Evolutionary conservation across 2,797 vertebrate species (phyloP), one percentile per base, ranked within the genome.

Genomic region (Platyrinchus mystaceus): DNA sequence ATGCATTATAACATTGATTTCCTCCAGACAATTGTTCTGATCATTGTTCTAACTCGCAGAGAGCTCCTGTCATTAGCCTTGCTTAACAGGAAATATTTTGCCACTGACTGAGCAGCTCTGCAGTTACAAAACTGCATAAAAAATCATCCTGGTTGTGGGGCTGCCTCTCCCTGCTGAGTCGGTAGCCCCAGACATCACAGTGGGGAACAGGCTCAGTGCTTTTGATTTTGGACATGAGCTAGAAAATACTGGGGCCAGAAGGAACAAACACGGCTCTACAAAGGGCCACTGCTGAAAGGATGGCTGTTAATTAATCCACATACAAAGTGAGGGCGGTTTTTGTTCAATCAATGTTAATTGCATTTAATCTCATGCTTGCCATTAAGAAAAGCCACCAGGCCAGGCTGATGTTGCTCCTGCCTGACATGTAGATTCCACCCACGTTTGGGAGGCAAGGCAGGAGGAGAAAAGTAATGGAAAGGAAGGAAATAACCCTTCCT

Each of bases 1-100:
- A 92, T 90, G 93, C 95, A 93, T 96, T 95, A 77, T 92, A 93
- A 87, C 94, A 92, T 81, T 87, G 90, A 96, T 97, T 97, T 96
- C 86, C 92, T 83, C 93, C 84, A 83, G 92, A 95, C 96, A 91
- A 94, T 92, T 89, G 94, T 90, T 96, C 88, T 94, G 94, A 96
- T 94, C 91, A 81, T 77, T 60, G 89, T 95, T 96, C 95, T 90
- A 93, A 90, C 93, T 93, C 10, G 2, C 89, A 90, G 75, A 94
- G 83, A 93, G 90, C 78, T 95, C 90, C 49, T 4, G 3, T 95
- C 90, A 93, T 93, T 94, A 94, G 82, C 92, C 56, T 85, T 95
- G 92, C 95, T 94, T 96, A 93, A 96, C 75, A 84, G 94, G 82
- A 96, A 94, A 93, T 50, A 73, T 90, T 97, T 91, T 95, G 75